These are phyloP conservation scores for Drosophila koepferae DNA, from an alignment of 2,888 invertebrate species.

Conservation along the genomic window DNA sequence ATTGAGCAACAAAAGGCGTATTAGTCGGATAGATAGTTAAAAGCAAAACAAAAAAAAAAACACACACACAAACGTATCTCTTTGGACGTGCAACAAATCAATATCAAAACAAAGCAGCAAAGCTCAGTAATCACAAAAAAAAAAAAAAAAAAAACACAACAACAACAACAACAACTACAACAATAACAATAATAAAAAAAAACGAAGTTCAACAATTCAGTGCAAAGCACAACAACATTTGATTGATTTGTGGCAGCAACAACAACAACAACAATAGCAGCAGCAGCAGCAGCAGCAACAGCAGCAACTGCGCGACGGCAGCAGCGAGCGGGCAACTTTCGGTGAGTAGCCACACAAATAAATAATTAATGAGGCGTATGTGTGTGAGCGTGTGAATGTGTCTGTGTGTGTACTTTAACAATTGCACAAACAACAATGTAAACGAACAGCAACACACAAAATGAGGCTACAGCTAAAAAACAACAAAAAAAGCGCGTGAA, in stretches of 20 bases:
- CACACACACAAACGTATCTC: background rate
- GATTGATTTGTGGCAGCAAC: conserved; percentile 67
- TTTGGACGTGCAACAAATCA: conserved; percentile 29
- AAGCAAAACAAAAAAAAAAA: too few relatives aligned
- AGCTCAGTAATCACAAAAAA: conserved; percentile 20
- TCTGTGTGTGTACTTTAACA: conserved; percentile 36
- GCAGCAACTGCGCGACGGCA: conserved; percentile 16
- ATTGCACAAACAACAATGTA: conserved; percentile 48
- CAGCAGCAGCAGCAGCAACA: conserved; percentile 23
- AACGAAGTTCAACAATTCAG: conserved; percentile 22
- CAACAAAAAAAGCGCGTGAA: conserved; percentile 7
- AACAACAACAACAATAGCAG: conserved; percentile 24
- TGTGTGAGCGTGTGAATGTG: conserved; percentile 11
- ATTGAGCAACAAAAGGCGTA: background rate
- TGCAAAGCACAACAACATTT: conserved; percentile 44
- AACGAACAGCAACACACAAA: conserved; percentile 15
- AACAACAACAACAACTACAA: conserved; percentile 3
- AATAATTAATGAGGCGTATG: conserved; percentile 64
- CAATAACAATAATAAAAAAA: background rate
- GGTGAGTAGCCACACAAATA: conserved; percentile 68
- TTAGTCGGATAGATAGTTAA: background rate
- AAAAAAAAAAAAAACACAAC: too few relatives aligned
- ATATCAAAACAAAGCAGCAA: conserved; percentile 20
- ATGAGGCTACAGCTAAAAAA: conserved; percentile 3
- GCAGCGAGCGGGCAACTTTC: conserved; percentile 32